Evolutionary conservation across 2,888 invertebrate genomes (phyloP), one percentile per base, ranked within the genome.

Genomic region (Dendrolimus pini): DNA sequence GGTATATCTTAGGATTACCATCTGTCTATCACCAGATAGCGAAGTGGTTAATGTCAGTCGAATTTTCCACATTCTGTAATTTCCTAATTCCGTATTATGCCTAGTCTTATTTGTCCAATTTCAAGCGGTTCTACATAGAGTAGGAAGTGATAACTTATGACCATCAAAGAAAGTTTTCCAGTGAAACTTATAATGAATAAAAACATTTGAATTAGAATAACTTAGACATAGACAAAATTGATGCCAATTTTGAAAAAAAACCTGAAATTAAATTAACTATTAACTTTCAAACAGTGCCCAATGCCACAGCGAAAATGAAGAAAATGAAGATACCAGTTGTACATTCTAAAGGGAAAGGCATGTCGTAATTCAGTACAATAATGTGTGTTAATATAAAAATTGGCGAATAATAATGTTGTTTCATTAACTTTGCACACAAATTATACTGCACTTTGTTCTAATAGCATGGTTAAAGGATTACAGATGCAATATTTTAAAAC

Each of bases 271-370:
- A 30, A 14, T 13, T 54, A 58, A 53, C 41, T 12, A 53, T 52
- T 1, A 65, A 59, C 71, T 73, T 72, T 64, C 66, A 70, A 79
- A 87, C 87, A 88, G 88, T 78, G 72, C 67, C 70, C 62, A 82
- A 75, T 55, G 79, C 62, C 64, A 64, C 77, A 58, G 65, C 71
- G 59, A 75, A 71, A 70, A 64, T 75, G 71, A 68, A 65, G 59
- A 72, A 68, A 60, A 67, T 62, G 71, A 71, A 67, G 77, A 73
- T 68, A 62, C 66, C 65, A 63, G 63, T 57, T 58, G 69, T 61
- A 60, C 61, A 65, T 65, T 67, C 60, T 57, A 70, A 66, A 61
- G 68, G 67, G 52, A 75, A 78, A 88, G 87, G 87, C 87, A 87
- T 75, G 85, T 81, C 65, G 60, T 64, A 60, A 59, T 12, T 56